Evolutionary conservation across 2,888 invertebrate genomes (phyloP).

Genomic region (Peribatodes rhomboidaria): DNA sequence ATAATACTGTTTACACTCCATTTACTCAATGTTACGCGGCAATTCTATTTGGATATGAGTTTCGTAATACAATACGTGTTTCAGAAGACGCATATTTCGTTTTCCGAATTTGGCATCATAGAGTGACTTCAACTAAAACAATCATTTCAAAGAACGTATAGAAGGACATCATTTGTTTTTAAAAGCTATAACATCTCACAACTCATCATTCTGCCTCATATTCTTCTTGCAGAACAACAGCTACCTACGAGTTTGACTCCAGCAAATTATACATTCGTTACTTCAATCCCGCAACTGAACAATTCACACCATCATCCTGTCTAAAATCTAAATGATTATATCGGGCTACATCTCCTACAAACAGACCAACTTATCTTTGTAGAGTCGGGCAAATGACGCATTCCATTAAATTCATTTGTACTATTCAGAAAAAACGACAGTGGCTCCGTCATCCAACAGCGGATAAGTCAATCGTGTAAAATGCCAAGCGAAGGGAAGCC

Average conservation of each 20-base stretch:
- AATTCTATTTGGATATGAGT: constrained; percentile 5
- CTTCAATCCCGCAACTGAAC: no score
- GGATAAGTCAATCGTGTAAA: constrained; percentile 2
- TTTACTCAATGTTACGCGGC: neutral
- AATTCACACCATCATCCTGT: no score
- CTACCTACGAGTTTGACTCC: neutral
- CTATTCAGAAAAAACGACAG: neutral
- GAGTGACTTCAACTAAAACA: neutral
- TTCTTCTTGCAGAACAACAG: neutral
- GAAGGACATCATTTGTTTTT: no score
- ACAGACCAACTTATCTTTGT: neutral
- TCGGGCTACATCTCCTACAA: no score
- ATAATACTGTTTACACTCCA: constrained; percentile 24
- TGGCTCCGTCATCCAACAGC: neutral
- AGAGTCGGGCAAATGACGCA: neutral
- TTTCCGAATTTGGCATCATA: constrained; percentile 1
- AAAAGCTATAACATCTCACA: no score
- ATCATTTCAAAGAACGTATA: neutral
- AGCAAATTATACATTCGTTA: neutral
- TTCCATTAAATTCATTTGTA: no score
- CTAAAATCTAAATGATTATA: no score
- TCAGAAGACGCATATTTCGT: neutral
- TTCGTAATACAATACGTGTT: constrained; percentile 16
- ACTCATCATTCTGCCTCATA: no score
- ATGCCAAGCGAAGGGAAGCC: neutral